These are phyloP conservation scores for Zoanthus sociatus DNA, from an alignment of 92 coral and sea anemone species.

Conservation along the genomic window DNA sequence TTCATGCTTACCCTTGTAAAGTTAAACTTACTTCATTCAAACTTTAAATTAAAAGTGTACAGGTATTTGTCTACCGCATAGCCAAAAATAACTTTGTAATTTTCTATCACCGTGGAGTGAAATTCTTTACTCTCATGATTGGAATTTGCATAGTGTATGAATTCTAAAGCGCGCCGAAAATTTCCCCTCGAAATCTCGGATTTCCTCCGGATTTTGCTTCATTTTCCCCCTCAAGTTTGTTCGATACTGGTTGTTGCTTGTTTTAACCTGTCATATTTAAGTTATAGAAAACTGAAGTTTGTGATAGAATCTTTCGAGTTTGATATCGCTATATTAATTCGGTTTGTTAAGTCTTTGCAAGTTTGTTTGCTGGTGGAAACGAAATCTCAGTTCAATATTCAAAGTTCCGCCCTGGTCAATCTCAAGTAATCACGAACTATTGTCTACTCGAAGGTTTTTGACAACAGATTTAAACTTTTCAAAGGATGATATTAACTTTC, in stretches of 20 bases:
- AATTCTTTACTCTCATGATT: background rate
- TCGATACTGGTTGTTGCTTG: background rate
- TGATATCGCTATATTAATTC: background rate
- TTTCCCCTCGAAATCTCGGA: background rate
- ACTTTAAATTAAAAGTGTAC: background rate
- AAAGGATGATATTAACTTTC: background rate
- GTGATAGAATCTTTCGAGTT: background rate
- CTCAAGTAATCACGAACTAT: background rate
- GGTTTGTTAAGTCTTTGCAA: background rate
- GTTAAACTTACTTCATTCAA: background rate
- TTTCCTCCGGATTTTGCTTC: background rate
- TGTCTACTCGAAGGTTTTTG: background rate
- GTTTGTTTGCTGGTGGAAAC: conserved; percentile 5
- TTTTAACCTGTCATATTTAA: background rate
- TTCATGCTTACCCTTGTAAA: background rate
- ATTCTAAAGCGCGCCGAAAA: background rate
- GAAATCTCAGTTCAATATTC: background rate
- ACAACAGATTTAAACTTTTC: background rate
- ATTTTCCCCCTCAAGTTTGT: background rate
- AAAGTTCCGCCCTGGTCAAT: background rate
- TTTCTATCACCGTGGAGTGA: background rate
- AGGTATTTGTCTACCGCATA: background rate
- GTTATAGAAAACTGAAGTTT: background rate
- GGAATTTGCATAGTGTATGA: background rate
- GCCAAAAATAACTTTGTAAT: background rate